phyloP scores from a whole-genome alignment of 1,140 invertebrate genomes.

The Drosophila ohnishii region DNA sequence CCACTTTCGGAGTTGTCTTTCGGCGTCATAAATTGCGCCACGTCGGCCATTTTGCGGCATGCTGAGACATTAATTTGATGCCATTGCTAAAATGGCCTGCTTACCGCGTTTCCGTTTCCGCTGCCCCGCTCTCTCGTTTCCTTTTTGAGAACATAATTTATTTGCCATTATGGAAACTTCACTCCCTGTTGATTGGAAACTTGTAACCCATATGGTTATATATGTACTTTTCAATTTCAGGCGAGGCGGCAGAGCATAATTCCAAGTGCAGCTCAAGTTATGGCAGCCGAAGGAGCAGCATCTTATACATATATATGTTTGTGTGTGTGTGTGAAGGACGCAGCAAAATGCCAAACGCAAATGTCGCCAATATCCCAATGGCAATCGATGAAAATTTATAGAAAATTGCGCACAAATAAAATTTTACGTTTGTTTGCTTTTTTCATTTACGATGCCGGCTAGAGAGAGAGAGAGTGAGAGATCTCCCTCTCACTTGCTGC shows the following conservation, averaged over 20 bases:
- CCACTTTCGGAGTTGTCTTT: constrained; percentile 79
- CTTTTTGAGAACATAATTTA: constrained; percentile 61
- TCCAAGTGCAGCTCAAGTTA: constrained; percentile 73
- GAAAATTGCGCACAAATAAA: constrained; percentile 81
- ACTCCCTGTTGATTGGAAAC: constrained; percentile 72
- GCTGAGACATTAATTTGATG: constrained; percentile 75
- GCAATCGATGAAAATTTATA: constrained; percentile 81
- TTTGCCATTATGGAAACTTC: constrained; percentile 73
- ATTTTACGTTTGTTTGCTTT: constrained; percentile 81
- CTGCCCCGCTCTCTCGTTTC: not conserved
- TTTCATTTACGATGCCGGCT: constrained; percentile 72
- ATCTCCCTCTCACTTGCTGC: constrained; percentile 4
- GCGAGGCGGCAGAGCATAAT: constrained; percentile 49
- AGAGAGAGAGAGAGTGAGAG: not conserved
- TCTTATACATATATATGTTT: constrained; percentile 15
- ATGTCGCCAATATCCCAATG: constrained; percentile 80
- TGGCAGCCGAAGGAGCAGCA: constrained; percentile 43
- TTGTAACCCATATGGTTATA: constrained; percentile 21
- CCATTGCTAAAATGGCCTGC: constrained; percentile 29
- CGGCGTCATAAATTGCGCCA: constrained; percentile 70
- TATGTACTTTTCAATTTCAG: constrained; percentile 62
- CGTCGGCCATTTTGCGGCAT: constrained; percentile 72
- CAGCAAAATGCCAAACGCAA: constrained; percentile 79
- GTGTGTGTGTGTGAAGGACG: constrained; percentile 53
- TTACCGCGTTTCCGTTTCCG: constrained; percentile 55